phyloP scores from a whole-genome alignment of 2,797 vertebrate genomes.

The Epinephelus coioides region DNA sequence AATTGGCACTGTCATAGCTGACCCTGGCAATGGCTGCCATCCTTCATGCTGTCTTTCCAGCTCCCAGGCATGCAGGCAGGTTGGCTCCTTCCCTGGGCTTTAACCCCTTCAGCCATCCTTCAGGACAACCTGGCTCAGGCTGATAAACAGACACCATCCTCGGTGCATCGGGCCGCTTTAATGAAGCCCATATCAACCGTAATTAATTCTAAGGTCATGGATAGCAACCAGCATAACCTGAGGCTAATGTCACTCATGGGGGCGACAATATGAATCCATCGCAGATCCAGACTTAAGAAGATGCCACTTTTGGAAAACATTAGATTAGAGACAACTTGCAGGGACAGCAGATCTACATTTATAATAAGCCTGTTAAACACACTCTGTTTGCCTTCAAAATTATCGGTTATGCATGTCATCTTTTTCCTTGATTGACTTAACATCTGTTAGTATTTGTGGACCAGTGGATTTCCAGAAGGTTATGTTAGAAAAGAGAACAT shows the following conservation, averaged over 20 bases:
- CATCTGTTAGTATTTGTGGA: constrained; percentile 72
- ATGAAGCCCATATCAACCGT: constrained; percentile 72
- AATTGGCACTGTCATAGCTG: constrained; percentile 94
- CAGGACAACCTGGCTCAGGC: constrained; percentile 66
- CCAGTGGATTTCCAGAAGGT: constrained; percentile 58
- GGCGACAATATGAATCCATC: constrained; percentile 16
- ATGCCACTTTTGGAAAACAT: constrained; percentile 47
- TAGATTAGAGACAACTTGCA: constrained; percentile 4
- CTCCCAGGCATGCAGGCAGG: constrained; percentile 69
- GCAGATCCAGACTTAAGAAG: constrained; percentile 31
- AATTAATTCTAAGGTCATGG: constrained; percentile 79
- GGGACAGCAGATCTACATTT: constrained; percentile 19
- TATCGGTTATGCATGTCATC: constrained; percentile 23
- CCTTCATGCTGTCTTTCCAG: constrained; percentile 92
- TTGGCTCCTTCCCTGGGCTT: constrained; percentile 79
- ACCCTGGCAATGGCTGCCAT: constrained; percentile 94
- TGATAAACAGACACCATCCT: constrained; percentile 74
- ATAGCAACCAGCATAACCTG: constrained; percentile 69
- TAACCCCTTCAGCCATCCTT: constrained; percentile 85
- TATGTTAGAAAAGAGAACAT: constrained; percentile 52
- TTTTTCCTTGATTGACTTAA: constrained; percentile 54
- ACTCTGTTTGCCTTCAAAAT: constrained; percentile 38
- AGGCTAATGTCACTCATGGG: constrained; percentile 64
- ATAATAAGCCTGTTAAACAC: constrained; percentile 38
- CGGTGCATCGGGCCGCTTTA: constrained; percentile 62